Base-by-base conservation (phyloP, 92 coral and sea anemone species). In the Ricordea florida region DNA sequence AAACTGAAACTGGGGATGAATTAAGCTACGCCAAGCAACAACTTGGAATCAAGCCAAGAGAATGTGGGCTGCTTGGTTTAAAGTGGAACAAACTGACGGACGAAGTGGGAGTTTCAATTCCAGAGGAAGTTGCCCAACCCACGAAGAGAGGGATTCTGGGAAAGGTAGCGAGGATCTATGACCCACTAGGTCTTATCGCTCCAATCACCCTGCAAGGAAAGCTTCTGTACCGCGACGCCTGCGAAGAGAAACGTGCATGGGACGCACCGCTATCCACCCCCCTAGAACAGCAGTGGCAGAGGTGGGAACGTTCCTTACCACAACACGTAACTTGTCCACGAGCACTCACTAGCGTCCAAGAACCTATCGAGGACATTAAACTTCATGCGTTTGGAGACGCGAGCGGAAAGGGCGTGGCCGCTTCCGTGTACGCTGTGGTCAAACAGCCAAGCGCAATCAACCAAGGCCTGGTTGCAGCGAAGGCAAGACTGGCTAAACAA, bases 381-480 rank as follows among this genome's bases (percentile, higher is more conserved):
- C 84, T 77, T 3, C 85, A 84, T 61, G 85, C 68, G 29, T 71
- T 85, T 53, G 90, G 90, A 49, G 86, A 74, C 63, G 78, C 87
- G 0, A 79, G 87, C 7, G 79, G 79, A 16, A 45, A 65, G 48
- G 83, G 80, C 8, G 80, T 86, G 3, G 84, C 62, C 18, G 83
- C 87, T 13, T 57, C 87, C 10, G 75, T 72, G 14, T 85, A 78
- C 38, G 80, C 86, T n/a, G 86, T 85, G 9, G 23, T 85, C 51
- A 30, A 32, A 33, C 87, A 86, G 41, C 32, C 55, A 4, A 57
- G 66, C 7, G 52, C 71, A 8, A 14, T 50, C 20, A 68, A 43
- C 9, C 85, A 78, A 41, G 80, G 73, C 14, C 52, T 83, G 1
- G 85, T 83, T 3, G 45, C 81, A 27, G 87, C 86, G 2, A 64